A percentile compares a stretch with the other conserved stretches of the same genome.
These are phyloP conservation scores for Percina caprodes DNA, from an alignment of 2,113 vertebrate species.

Conservation along the genomic window DNA sequence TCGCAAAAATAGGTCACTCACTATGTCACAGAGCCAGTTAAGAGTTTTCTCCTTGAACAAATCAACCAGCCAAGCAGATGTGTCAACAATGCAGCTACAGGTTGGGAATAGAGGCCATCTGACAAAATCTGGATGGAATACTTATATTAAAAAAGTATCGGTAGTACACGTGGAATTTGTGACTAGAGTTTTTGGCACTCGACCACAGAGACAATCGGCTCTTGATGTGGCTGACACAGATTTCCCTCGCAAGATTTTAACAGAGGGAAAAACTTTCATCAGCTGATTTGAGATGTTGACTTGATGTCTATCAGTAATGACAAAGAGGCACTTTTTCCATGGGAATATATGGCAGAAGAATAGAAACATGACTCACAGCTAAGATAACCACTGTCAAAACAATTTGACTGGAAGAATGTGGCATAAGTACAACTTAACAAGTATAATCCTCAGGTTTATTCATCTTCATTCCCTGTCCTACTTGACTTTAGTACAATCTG, in stretches of 20 bases:
- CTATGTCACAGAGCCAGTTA: not conserved
- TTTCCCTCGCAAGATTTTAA: not conserved
- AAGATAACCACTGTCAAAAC: slow-evolving; percentile 2
- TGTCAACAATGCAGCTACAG: not conserved
- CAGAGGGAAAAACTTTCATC: not conserved
- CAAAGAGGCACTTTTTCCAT: not conserved
- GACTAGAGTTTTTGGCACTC: not conserved
- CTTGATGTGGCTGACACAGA: not conserved
- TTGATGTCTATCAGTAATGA: not conserved
- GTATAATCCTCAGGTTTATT: not conserved
- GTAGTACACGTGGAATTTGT: not conserved
- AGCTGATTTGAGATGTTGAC: slow-evolving; percentile 13
- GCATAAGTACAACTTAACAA: not conserved
- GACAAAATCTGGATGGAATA: not conserved
- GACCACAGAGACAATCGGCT: not conserved
- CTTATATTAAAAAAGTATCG: not conserved
- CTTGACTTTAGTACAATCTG: not conserved
- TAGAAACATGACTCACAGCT: slow-evolving; percentile 36
- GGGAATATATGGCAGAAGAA: not conserved
- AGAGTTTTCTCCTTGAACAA: not conserved
- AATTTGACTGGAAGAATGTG: not conserved
- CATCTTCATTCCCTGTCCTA: slow-evolving; percentile 1
- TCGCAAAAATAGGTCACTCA: slow-evolving; percentile 61
- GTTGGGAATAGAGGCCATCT: not conserved
- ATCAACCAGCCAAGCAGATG: not conserved